Evolutionary conservation across 2,113 vertebrate species (phyloP).

Genomic region (Equus quagga): DNA sequence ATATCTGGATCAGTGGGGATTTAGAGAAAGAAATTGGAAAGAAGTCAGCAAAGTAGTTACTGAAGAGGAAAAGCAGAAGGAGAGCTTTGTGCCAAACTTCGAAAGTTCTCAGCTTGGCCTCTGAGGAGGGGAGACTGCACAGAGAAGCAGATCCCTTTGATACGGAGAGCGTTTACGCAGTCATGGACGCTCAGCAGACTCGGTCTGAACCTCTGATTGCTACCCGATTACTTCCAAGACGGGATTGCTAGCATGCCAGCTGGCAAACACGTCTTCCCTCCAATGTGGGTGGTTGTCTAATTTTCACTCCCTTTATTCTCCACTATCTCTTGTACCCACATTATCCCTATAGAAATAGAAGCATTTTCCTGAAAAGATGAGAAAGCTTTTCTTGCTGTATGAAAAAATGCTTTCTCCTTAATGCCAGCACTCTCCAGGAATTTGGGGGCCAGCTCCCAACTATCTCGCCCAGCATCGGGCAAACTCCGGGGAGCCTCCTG

Average conservation of each 20-base stretch:
- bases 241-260: not conserved
- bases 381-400: not conserved
- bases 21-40: conserved; percentile 12
- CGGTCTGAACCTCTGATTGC: conserved; percentile 30
- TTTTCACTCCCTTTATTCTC: not conserved
- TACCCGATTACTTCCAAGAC: not conserved
- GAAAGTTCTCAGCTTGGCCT: not conserved
- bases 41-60: conserved; percentile 19
- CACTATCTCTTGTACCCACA: not conserved
- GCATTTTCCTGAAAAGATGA: not conserved
- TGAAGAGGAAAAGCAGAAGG: conserved; percentile 38
- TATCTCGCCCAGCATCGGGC: not conserved
- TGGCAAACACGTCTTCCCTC: not conserved
- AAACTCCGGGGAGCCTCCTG: not conserved
- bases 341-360: not conserved
- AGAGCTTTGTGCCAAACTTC: not conserved
- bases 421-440: not conserved
- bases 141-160: conserved; percentile 50
- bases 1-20: not conserved
- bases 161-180: not conserved
- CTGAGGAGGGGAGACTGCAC: not conserved
- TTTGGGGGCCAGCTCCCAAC: not conserved
- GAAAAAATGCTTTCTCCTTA: not conserved
- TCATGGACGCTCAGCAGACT: conserved; percentile 4
- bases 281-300: not conserved